Evolutionary conservation across 2,797 vertebrate species (phyloP).

Genomic region (Strix occidentalis): DNA sequence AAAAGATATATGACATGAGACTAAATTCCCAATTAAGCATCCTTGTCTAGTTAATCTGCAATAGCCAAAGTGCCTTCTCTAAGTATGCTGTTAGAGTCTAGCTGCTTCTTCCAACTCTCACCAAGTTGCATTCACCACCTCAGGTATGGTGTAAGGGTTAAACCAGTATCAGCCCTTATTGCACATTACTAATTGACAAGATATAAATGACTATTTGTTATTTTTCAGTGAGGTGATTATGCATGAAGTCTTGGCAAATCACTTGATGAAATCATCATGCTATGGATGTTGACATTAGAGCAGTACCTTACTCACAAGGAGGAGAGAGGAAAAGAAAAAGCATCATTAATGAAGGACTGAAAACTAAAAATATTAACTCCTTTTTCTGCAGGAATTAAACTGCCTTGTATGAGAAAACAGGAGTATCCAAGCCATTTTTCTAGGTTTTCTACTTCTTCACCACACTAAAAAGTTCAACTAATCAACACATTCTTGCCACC

Average conservation of each 20-base stretch:
- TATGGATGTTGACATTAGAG: not conserved
- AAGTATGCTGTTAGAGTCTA: too few relatives aligned
- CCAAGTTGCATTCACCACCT: not conserved
- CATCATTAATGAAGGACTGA: not conserved
- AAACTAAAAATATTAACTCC: not conserved
- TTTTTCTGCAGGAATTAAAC: not conserved
- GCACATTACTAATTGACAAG: not conserved
- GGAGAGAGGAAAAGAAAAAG: not conserved
- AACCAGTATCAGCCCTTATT: not conserved
- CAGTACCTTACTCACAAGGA: not conserved
- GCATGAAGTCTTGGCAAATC: not conserved
- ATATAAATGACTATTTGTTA: slow-evolving; percentile 16
- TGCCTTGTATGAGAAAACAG: not conserved
- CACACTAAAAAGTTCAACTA: not conserved
- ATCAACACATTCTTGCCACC: not conserved
- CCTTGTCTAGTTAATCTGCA: not conserved
- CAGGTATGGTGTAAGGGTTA: not conserved
- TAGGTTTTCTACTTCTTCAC: not conserved
- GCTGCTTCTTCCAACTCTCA: not conserved
- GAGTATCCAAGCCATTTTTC: not conserved
- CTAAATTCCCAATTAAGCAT: not conserved
- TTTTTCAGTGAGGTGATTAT: slow-evolving; percentile 24
- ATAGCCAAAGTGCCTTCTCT: not conserved
- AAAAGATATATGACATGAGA: not conserved
- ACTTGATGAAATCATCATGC: not conserved